Evolutionary conservation across 2,797 vertebrate genomes (phyloP).

Genomic region (Acanthurus leucopareius): DNA sequence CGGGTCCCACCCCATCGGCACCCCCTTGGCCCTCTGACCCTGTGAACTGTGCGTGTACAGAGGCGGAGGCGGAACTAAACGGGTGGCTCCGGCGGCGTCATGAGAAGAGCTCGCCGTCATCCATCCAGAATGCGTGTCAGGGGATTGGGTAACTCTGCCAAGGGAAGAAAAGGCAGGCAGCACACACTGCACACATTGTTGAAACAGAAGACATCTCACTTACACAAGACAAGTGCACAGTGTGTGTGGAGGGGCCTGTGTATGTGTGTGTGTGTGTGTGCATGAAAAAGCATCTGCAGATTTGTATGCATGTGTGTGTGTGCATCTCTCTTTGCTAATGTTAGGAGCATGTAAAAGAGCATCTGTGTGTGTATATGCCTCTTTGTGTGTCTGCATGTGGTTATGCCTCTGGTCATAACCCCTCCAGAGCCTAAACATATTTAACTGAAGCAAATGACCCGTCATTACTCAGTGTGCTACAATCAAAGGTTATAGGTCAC

Average conservation of each 20-base stretch:
- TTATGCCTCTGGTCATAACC: slow-evolving; percentile 61
- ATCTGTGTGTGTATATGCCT: slow-evolving; percentile 25
- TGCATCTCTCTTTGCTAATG: slow-evolving; percentile 4
- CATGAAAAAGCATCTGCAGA: slow-evolving; percentile 36
- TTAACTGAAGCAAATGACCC: slow-evolving; percentile 76
- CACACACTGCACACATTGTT: slow-evolving; percentile 84
- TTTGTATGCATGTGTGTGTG: slow-evolving; percentile 31
- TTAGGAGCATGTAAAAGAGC: slow-evolving; percentile 1
- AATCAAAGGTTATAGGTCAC: slow-evolving; percentile 69
- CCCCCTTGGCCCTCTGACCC: slow-evolving; percentile 74
- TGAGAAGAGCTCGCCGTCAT: slow-evolving; percentile 82
- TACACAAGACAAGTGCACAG: slow-evolving; percentile 74
- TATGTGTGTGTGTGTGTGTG: slow-evolving; percentile 32
- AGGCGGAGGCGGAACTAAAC: slow-evolving; percentile 81
- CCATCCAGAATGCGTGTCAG: slow-evolving; percentile 84
- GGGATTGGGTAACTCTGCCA: slow-evolving; percentile 83
- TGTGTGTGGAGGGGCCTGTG: slow-evolving; percentile 52
- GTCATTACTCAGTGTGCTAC: slow-evolving; percentile 78
- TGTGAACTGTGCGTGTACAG: slow-evolving; percentile 82
- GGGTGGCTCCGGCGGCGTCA: slow-evolving; percentile 82
- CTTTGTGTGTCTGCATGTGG: slow-evolving; percentile 52
- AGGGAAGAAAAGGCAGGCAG: slow-evolving; percentile 70
- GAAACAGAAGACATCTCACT: slow-evolving; percentile 84
- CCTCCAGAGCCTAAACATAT: slow-evolving; percentile 68
- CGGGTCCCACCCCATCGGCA: slow-evolving; percentile 20